These are phyloP conservation scores for Corythornis vintsioides DNA, from an alignment of 2,113 vertebrate species.

Conservation along the genomic window DNA sequence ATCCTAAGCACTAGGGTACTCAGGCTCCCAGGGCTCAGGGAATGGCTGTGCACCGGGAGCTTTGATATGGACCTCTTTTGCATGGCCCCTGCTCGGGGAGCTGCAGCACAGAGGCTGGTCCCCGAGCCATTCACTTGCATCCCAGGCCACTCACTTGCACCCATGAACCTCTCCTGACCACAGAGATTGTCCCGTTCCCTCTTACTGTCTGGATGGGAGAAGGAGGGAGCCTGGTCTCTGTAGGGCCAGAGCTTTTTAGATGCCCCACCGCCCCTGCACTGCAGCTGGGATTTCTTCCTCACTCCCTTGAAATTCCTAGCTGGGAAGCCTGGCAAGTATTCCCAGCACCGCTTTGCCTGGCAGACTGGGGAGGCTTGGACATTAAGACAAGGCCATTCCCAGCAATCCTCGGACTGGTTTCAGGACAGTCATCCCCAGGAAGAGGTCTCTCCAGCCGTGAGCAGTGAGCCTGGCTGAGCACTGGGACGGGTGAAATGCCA, in stretches of 20 bases:
- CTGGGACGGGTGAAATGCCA: neutral
- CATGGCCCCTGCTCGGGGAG: neutral
- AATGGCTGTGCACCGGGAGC: fast-evolving
- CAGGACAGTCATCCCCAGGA: neutral
- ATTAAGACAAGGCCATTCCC: neutral
- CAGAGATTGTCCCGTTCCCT: fast-evolving
- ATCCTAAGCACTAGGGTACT: neutral
- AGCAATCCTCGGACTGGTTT: neutral
- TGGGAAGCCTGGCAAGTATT: neutral
- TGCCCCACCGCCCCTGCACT: neutral
- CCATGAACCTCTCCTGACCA: fast-evolving
- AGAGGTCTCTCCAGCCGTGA: neutral
- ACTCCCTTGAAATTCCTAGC: neutral
- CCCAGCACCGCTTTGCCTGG: fast-evolving
- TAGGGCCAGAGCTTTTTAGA: neutral
- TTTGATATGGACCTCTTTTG: neutral
- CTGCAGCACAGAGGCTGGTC: neutral
- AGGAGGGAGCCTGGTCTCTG: neutral
- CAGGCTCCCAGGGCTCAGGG: fast-evolving
- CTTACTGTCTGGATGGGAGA: neutral
- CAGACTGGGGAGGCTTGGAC: neutral
- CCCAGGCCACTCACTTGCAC: neutral
- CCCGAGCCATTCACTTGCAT: neutral
- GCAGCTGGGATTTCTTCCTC: neutral
- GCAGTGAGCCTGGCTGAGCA: neutral